phyloP scores from a whole-genome alignment of 2,888 invertebrate species.

The Odontocolon sp. region DNA sequence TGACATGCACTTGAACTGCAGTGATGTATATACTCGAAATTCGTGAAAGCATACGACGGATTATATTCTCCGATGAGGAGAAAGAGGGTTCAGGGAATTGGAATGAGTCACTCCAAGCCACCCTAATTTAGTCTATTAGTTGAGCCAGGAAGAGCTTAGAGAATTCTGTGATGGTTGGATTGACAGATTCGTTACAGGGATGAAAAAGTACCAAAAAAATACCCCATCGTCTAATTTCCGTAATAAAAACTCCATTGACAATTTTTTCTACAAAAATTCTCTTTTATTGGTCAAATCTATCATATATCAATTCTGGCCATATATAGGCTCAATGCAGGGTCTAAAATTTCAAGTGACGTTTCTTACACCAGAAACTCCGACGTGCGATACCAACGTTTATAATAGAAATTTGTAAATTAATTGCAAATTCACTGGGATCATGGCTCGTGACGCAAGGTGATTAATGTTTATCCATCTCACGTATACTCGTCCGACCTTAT shows the following conservation, averaged over 20 bases:
- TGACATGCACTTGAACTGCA: slow-evolving; percentile 1
- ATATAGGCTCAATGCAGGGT: too few species aligned
- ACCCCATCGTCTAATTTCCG: too few species aligned
- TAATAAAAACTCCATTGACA: too few species aligned
- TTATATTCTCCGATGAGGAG: slow-evolving; percentile 30
- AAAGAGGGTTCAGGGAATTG: slow-evolving; percentile 17
- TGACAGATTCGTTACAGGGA: slow-evolving; percentile 43
- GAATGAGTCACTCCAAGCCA: slow-evolving; percentile 34
- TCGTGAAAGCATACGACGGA: slow-evolving; percentile 32
- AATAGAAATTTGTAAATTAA: slow-evolving; percentile 77
- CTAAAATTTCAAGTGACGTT: too few species aligned
- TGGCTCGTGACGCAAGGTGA: slow-evolving; percentile 74
- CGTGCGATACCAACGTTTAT: slow-evolving; percentile 61
- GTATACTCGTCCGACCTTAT: slow-evolving; percentile 12
- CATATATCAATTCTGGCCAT: too few species aligned
- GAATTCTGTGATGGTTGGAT: slow-evolving; percentile 4
- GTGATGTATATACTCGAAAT: slow-evolving; percentile 18
- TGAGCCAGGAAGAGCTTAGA: neutral
- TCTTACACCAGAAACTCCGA: slow-evolving; percentile 31
- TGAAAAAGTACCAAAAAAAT: slow-evolving; percentile 24
- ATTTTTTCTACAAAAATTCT: too few species aligned
- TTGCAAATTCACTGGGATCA: slow-evolving; percentile 76
- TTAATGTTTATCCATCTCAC: slow-evolving; percentile 70
- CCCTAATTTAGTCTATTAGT: slow-evolving; percentile 36
- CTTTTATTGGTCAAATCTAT: too few species aligned